A percentile compares a stretch with the other conserved stretches of the same genome.
phyloP scores from a whole-genome alignment of 2,888 invertebrate genomes.

The Cosmia pyralina region DNA sequence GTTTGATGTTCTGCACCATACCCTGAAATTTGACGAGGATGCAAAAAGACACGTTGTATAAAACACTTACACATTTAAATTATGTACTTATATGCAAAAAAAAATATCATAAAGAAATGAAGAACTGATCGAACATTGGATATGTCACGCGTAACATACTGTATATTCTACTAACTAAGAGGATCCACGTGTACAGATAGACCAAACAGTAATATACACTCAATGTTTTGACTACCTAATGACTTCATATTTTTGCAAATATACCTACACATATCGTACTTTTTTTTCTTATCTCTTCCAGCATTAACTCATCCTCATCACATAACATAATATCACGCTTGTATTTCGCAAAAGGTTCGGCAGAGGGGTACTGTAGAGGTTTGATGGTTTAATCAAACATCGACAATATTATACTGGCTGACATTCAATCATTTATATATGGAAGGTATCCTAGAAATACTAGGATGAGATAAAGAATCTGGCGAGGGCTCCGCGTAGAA shows the following conservation, averaged over 20 bases:
- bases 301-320: slow-evolving; percentile 15
- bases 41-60: too few relatives aligned
- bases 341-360: too few relatives aligned
- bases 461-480: too few relatives aligned
- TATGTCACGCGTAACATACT: slow-evolving; percentile 49
- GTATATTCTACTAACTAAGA: slow-evolving; percentile 21
- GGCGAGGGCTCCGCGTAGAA: too few relatives aligned
- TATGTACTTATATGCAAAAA: not conserved
- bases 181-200: slow-evolving; percentile 39
- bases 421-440: too few relatives aligned
- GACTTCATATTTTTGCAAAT: slow-evolving; percentile 23
- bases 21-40: too few relatives aligned
- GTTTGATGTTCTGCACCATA: too few relatives aligned
- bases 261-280: not conserved
- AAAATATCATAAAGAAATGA: slow-evolving; percentile 37
- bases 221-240: slow-evolving; percentile 35
- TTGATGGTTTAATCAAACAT: too few relatives aligned
- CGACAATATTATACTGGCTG: too few relatives aligned
- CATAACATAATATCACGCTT: too few relatives aligned
- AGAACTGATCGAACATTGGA: slow-evolving; percentile 58
- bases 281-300: not conserved
- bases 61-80: not conserved
- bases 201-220: slow-evolving; percentile 16
- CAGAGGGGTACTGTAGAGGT: too few relatives aligned
- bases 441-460: too few relatives aligned